Evolutionary conservation across 1,140 invertebrate genomes (phyloP), one percentile per base, ranked within the genome.

Genomic region (Pinna nobilis): DNA sequence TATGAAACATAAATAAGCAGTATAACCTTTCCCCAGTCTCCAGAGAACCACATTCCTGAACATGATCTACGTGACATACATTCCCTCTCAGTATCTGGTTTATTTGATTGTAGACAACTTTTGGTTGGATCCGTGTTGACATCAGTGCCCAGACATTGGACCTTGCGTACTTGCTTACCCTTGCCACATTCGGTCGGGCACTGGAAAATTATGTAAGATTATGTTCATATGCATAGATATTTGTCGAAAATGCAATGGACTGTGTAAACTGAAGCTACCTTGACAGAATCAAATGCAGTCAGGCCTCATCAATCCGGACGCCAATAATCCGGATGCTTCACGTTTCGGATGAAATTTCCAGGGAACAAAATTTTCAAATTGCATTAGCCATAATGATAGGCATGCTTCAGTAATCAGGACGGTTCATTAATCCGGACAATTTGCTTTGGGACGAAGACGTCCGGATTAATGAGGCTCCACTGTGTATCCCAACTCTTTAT

Each of bases 131-230:
- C 61, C 30, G 47, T 50, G 15, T 57, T 55, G 4, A 39, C 25
- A 49, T 72, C 51, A 35, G 57, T 47, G 41, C 70, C 53, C 7
- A 65, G 32, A 49, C 70, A 72, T 11, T 59, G 20, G 30, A 65
- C 70, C 7, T 53, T 59, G 9, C 70, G 37, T 47, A 28, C 59
- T 37, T 72, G 70, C 32, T 65, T 72, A 66, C 70, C 63, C 13
- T 32, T 20, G 7, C 70, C 70, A 65, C 70, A 72, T 25, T 63
- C 28, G 4, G 59, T 63, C 3, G 70, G 70, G 37, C 70, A 72
- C 70, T 72, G 41, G 9, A 30, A 15, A 69, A 55, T 18, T 1
- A 41, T n/a, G 28, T n/a, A 39, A 20, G 20, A 9, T n/a, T 4
- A 18, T 2, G 20, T 33, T 11, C 9, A 44, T 11, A n/a, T 44